Conservation (phyloP, 2,888 invertebrate genomes). For the Ochropleura plecta region DNA sequence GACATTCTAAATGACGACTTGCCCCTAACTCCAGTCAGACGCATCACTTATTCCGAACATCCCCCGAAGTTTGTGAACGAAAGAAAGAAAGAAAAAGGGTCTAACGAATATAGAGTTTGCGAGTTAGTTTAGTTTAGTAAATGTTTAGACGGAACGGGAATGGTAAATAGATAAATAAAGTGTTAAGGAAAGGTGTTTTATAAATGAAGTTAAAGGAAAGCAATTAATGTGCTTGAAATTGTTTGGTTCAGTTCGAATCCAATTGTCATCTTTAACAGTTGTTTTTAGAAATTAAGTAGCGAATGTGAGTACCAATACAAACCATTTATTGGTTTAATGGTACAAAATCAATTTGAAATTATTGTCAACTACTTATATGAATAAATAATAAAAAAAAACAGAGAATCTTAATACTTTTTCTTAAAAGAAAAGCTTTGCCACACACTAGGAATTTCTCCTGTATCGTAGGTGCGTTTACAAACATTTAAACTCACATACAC, state of each 20-base stretch:
- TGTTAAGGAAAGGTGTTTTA: background rate
- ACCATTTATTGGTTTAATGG: no score
- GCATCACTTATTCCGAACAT: conserved; percentile 63
- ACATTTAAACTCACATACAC: no score
- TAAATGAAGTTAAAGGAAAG: background rate
- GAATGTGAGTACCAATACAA: no score
- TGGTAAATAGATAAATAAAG: conserved; percentile 39
- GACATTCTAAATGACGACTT: conserved; percentile 24
- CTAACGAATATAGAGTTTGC: conserved; percentile 54
- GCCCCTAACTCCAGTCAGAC: conserved; percentile 22
- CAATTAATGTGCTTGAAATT: background rate
- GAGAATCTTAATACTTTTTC: no score
- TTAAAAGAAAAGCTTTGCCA: no score
- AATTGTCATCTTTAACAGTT: no score
- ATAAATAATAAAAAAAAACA: no score
- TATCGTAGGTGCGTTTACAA: no score
- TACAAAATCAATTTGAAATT: no score
- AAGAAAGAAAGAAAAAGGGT: conserved; percentile 52
- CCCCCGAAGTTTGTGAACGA: conserved; percentile 50
- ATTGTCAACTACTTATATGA: no score
- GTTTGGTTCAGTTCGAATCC: background rate
- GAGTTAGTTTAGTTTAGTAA: conserved; percentile 64
- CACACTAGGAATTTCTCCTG: no score
- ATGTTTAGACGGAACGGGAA: conserved; percentile 60
- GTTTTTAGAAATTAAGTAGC: no score